Base-by-base conservation (phyloP, 2,888 invertebrate genomes). In the Temnothorax unifasciatus region DNA sequence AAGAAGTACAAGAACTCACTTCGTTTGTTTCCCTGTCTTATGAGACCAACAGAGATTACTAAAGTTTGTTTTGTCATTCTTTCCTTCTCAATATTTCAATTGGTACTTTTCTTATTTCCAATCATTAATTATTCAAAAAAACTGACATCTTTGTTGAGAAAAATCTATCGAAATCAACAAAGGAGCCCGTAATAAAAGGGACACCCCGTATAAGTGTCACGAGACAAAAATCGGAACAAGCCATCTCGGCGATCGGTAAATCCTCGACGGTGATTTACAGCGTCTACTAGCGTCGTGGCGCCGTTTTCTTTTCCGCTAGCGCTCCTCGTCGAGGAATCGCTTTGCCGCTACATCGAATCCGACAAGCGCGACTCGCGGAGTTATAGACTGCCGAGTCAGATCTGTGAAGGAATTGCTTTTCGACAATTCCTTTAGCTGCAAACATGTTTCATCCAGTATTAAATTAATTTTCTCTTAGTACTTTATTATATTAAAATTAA, bases 241-340 rank as follows among this genome's bases (percentile, higher is more conserved):
- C 69, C 83, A 74, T 83, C 66, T 54, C n/a, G 75, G 59, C 74
- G 77, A 88, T 83, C 86, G 83, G 83, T 68, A 81, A 83, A 76
- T 85, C 82, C 82, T 61, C 73, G 29, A 71, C 83, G 83, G 61
- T 89, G 68, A 84, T 83, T 83, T 79, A 82, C 71, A 54, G 61
- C 68, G 41, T 54, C 57, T 77, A 57, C 73, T 73, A 59, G 18
- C 73, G 61, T 73, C 59, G 59, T 57, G 73, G 59, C 73, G 59
- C 73, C 73, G 59, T 73, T 73, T 54, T 61, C 63, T 75, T 85
- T 68, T 41, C 41, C 63, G 69, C 83, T 68, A 41, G 15, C 47
- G 61, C n/a, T 76, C 75, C 54, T 41, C 18, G 73, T 59, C 73
- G 61, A 41, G 73, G 44, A 81, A 34, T 76, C 76, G 76, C 29